phyloP scores from a whole-genome alignment of 1,140 invertebrate genomes.

The Brachystomella parvula region DNA sequence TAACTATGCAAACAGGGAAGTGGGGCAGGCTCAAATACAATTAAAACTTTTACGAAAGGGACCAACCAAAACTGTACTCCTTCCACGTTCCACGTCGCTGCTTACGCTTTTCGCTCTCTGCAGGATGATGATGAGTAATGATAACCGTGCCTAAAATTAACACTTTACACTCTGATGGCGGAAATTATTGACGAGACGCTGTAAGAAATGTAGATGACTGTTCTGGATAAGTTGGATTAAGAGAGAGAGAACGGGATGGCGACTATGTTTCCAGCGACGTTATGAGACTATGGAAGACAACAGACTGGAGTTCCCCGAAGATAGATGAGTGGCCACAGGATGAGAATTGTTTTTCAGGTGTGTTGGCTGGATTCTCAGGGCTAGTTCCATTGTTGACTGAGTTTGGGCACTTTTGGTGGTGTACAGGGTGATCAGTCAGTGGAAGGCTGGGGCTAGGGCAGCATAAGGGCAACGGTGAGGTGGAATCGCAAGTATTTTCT shows the following conservation, averaged over 20 bases:
- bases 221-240: not conserved
- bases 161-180: not conserved
- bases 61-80: not conserved
- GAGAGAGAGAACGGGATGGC: not conserved
- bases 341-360: conserved; percentile 39
- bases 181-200: not conserved
- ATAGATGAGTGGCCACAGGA: conserved; percentile 59
- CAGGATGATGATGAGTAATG: not conserved
- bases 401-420: conserved; percentile 6
- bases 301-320: conserved; percentile 58
- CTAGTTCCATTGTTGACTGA: conserved; percentile 11
- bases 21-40: not conserved
- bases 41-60: not conserved
- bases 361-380: conserved; percentile 29
- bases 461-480: conserved; percentile 10
- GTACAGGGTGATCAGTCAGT: conserved; percentile 2
- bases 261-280: conserved; percentile 59
- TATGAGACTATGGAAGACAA: conserved; percentile 59
- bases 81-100: not conserved
- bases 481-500: conserved; percentile 22
- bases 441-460: conserved; percentile 5
- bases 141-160: no score
- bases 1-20: not conserved
- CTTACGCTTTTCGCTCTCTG: not conserved
- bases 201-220: not conserved